Evolutionary conservation across 2,113 vertebrate genomes (phyloP), one percentile per base, ranked within the genome.

Genomic region (Menidia beryllina): DNA sequence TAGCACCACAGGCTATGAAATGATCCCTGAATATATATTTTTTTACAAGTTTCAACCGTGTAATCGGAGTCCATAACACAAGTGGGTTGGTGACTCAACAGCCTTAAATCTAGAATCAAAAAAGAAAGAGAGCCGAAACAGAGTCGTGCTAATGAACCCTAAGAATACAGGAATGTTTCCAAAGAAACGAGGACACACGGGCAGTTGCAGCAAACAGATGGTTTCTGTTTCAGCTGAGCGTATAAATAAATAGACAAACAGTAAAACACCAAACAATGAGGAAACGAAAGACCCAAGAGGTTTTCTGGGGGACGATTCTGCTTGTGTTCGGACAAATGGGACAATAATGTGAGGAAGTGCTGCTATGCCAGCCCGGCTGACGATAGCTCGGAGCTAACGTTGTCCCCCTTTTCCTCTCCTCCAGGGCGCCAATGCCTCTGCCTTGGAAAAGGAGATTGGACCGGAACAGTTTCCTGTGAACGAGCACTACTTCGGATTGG

Each of bases 391-490:
- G n/a, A n/a, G 7, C 20, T 52, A 15, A 51, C 45, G 11, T 52
- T 77, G 62, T 5, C 43, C 3, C 25, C 50, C 20, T 39, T 12
- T 59, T 23, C 7, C 17, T 3, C 26, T 8, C 2, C 45, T 30
- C 1, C 72, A 97, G 96, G 96, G 96, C 95, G 94, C 95, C 93
- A 97, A 97, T 97, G 96, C 96, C 93, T 97, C 96, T 87, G 96
- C 96, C 93, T 96, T 97, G 95, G 96, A 97, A 94, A 97, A 97
- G 95, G 96, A 97, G 92, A 97, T 97, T 90, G 96, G 96, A 94
- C 95, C 96, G 63, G 96, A 97, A 81, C 96, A 97, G 93, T 97
- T 97, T 91, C 96, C 96, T 63, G 94, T 96, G 77, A 97, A 97
- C 80, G 96, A 97, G 65, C 96, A 97, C 93, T 97, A 97, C 92